These are phyloP conservation scores for Rhizoglyphus robini DNA, from an alignment of 1,140 invertebrate species.

Conservation along the genomic window DNA sequence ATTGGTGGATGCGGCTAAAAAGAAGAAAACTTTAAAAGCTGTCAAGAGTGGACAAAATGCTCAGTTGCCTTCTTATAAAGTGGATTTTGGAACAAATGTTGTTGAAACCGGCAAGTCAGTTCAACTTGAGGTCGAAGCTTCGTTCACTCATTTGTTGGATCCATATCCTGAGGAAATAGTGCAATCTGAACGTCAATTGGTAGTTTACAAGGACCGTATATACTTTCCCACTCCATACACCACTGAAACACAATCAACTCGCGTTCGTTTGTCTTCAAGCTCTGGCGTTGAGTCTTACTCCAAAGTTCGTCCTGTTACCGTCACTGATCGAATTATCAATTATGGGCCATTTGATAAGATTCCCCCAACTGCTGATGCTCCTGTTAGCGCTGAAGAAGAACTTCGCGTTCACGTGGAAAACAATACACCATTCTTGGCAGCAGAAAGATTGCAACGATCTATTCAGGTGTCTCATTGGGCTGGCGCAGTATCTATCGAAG, in stretches of 20 bases:
- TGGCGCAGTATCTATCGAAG: slow-evolving; percentile 93
- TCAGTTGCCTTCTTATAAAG: slow-evolving; percentile 30
- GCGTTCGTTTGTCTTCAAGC: slow-evolving; percentile 55
- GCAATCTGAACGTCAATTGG: slow-evolving; percentile 84
- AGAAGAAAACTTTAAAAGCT: slow-evolving; percentile 26
- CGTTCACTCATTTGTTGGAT: slow-evolving; percentile 55
- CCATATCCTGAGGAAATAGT: slow-evolving; percentile 74
- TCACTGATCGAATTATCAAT: slow-evolving; percentile 58
- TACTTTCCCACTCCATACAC: slow-evolving; percentile 71
- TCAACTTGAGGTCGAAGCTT: slow-evolving; percentile 51
- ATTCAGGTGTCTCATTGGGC: slow-evolving; percentile 95
- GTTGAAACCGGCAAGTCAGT: slow-evolving; percentile 31
- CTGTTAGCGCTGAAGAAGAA: slow-evolving; percentile 31
- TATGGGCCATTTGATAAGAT: slow-evolving; percentile 78
- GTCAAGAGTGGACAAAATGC: not conserved
- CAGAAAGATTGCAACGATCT: slow-evolving; percentile 63
- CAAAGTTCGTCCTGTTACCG: slow-evolving; percentile 65
- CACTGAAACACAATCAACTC: slow-evolving; percentile 62
- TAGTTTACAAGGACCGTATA: slow-evolving; percentile 66
- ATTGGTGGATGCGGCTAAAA: slow-evolving; percentile 6
- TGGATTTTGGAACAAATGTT: slow-evolving; percentile 21
- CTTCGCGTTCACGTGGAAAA: slow-evolving; percentile 86
- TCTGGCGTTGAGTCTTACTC: slow-evolving; percentile 61
- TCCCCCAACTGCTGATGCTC: slow-evolving; percentile 24
- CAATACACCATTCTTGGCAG: slow-evolving; percentile 78